A percentile compares a stretch with the other conserved stretches of the same genome.
phyloP scores from a whole-genome alignment of 2,888 invertebrate genomes.

The Andrena dorsata region DNA sequence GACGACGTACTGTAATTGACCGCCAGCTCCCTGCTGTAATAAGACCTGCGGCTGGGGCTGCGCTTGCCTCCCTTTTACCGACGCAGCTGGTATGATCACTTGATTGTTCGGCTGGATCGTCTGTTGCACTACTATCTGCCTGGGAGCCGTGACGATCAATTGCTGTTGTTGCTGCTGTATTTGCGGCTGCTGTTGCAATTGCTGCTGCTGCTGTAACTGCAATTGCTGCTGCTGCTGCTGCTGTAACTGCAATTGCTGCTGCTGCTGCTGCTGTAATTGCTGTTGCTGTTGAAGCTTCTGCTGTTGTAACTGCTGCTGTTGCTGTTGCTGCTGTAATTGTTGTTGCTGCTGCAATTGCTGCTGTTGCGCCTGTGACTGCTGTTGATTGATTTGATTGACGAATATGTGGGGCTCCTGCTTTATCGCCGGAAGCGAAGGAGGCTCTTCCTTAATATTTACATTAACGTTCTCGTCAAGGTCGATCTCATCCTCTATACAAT shows the following conservation, averaged over 20 bases:
- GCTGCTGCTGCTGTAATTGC: conserved; percentile 9
- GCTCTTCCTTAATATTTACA: conserved; percentile 67
- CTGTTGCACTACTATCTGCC: conserved; percentile 86
- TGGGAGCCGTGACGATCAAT: conserved; percentile 83
- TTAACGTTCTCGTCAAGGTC: conserved; percentile 86
- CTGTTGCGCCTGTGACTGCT: conserved; percentile 41
- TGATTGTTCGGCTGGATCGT: conserved; percentile 80
- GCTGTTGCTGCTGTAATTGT: not conserved
- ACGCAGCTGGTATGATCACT: conserved; percentile 78
- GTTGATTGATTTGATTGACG: conserved; percentile 67
- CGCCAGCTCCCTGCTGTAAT: conserved; percentile 82
- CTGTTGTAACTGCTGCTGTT: conserved; percentile 1
- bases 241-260: conserved; percentile 29
- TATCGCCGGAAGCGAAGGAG: conserved; percentile 63
- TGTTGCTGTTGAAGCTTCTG: not conserved
- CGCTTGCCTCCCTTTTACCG: conserved; percentile 77
- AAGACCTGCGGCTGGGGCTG: conserved; percentile 81
- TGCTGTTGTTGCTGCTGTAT: conserved; percentile 78
- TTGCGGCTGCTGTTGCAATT: conserved; percentile 33
- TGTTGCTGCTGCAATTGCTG: conserved; percentile 36
- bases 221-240: conserved; percentile 4
- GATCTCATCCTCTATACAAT: conserved; percentile 92
- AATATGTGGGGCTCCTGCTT: conserved; percentile 74
- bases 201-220: conserved; percentile 31
- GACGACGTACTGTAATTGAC: conserved; percentile 87